These are phyloP conservation scores for Hephaestus fuliginosus DNA, from an alignment of 2,797 vertebrate species.

Conservation along the genomic window DNA sequence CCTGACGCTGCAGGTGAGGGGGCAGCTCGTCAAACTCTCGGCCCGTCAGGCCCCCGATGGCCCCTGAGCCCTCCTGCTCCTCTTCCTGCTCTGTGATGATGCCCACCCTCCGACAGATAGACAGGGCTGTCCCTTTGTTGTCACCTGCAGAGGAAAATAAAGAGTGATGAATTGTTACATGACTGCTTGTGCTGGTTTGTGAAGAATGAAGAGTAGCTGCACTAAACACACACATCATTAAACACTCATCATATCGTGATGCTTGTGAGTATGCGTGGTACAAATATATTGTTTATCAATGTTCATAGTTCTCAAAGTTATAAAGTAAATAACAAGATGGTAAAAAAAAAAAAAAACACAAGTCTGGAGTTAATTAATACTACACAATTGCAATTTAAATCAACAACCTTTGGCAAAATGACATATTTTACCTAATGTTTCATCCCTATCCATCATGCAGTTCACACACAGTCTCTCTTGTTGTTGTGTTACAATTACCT, in stretches of 20 bases:
- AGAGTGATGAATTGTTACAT: not conserved
- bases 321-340: no score
- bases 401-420: not conserved
- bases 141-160: constrained; percentile 75
- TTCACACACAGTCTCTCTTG: not conserved
- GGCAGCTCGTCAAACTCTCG: constrained; percentile 88
- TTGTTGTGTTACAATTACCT: not conserved
- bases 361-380: no score
- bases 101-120: constrained; percentile 87
- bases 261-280: no score
- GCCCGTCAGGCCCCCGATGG: constrained; percentile 82
- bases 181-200: not conserved
- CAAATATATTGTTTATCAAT: no score
- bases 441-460: not conserved
- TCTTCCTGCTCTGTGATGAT: constrained; percentile 89
- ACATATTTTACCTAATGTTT: not conserved
- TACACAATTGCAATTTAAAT: not conserved
- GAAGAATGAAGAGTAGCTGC: not conserved
- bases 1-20: constrained; percentile 85
- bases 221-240: not conserved
- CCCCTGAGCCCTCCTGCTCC: constrained; percentile 72
- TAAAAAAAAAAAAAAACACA: no score
- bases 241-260: not conserved
- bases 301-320: no score
- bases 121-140: constrained; percentile 88